These are phyloP conservation scores for Octodonta nipae DNA, from an alignment of 2,888 invertebrate genomes.

Conservation along the genomic window DNA sequence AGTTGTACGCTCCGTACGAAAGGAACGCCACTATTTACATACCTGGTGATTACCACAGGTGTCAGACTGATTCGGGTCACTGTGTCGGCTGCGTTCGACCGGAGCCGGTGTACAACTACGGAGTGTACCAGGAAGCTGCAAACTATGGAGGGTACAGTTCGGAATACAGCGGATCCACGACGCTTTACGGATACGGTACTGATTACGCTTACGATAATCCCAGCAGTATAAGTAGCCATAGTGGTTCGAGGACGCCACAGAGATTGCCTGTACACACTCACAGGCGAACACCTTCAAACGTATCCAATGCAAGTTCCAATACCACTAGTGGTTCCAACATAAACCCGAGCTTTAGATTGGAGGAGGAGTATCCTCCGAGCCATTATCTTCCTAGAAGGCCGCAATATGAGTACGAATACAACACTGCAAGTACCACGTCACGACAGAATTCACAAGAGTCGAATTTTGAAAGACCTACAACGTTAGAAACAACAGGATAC, in stretches of 20 bases:
- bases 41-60: slow-evolving; percentile 31
- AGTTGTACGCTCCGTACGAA: slow-evolving; percentile 37
- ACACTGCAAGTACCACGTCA: slow-evolving; percentile 25
- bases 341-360: slow-evolving; percentile 49
- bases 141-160: slow-evolving; percentile 30
- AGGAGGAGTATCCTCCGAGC: slow-evolving; percentile 43
- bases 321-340: slow-evolving; percentile 44
- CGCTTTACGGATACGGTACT: slow-evolving; percentile 33
- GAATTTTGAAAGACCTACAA: slow-evolving; percentile 45
- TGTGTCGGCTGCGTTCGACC: slow-evolving; percentile 26
- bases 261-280: slow-evolving; percentile 41
- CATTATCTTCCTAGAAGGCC: slow-evolving; percentile 34
- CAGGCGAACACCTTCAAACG: slow-evolving; percentile 65
- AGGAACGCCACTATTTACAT: slow-evolving; percentile 37
- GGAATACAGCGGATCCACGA: slow-evolving; percentile 32
- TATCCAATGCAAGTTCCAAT: slow-evolving; percentile 47
- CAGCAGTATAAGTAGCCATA: slow-evolving; percentile 37
- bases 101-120: slow-evolving; percentile 20
- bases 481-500: slow-evolving; percentile 47
- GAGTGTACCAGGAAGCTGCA: slow-evolving; percentile 23
- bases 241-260: slow-evolving; percentile 34
- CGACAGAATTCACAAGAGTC: slow-evolving; percentile 38
- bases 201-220: slow-evolving; percentile 46
- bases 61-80: slow-evolving; percentile 26
- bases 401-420: slow-evolving; percentile 30